phyloP scores from a whole-genome alignment of 1,140 invertebrate genomes.

The Trachymyrmex cornetzi region DNA sequence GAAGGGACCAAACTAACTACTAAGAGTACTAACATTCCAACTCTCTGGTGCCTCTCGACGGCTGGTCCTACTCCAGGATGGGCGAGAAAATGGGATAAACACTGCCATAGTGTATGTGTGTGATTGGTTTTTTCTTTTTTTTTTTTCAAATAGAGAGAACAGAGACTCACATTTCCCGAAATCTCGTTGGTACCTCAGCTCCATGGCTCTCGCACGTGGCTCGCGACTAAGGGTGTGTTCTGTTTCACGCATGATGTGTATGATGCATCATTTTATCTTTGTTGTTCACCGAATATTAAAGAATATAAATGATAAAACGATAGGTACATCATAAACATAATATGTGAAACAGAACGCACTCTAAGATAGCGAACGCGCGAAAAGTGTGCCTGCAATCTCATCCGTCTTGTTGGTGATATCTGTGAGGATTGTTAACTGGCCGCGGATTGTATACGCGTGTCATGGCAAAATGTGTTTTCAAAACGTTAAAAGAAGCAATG shows the following conservation, averaged over 20 bases:
- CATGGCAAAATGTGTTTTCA: constrained; percentile 3
- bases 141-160: not conserved
- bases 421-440: constrained; percentile 32
- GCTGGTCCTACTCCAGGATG: constrained; percentile 23
- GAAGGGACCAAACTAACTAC: constrained; percentile 5
- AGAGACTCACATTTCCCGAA: constrained; percentile 7
- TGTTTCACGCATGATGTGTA: too few species aligned
- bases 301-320: too few species aligned
- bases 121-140: not conserved
- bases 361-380: constrained; percentile 1
- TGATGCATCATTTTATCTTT: too few species aligned
- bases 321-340: too few species aligned
- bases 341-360: too few species aligned
- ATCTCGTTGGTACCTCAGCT: not conserved
- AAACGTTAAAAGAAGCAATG: constrained; percentile 18
- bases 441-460: not conserved
- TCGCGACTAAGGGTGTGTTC: not conserved
- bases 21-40: constrained; percentile 33
- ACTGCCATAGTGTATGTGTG: not conserved
- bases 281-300: too few species aligned
- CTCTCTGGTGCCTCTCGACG: not conserved
- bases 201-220: not conserved
- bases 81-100: not conserved
- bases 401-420: constrained; percentile 6
- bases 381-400: constrained; percentile 41